Base-by-base conservation (phyloP, 2,888 invertebrate genomes). In the Leptopilina myrica region DNA sequence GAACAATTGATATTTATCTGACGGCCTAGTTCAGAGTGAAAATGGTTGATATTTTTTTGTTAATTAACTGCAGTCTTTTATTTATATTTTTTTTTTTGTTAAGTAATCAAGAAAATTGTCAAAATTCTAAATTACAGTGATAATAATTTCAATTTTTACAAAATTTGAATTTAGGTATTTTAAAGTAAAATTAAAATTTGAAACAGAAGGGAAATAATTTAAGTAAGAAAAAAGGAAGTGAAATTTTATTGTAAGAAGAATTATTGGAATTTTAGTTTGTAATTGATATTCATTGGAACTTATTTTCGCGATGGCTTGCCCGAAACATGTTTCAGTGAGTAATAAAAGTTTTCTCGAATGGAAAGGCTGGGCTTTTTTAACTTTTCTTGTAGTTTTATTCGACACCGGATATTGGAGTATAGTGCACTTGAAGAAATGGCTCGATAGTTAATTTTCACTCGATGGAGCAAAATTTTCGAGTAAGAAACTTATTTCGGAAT, bases 281-380 rank as follows among this genome's bases (percentile, higher is more conserved):
- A 12, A 49, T 9, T 49, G 11, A 49, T 49, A 49, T 49, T 49
- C 33, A 14, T 33, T 33, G 53, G 8, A 73, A 26, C 56, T 26
- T 14, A 53, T 14, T 56, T n/a, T 12, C 20, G 82, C 64, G 79
- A 89, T 86, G 87, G 84, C 83, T 69, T 87, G 87, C 69, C 2
- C 26, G 26, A 79, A 56, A 69, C 62, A 53, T 77, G 65, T 20
- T 33, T 1, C 26, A 53, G 62, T 20, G 8, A 20, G 2, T 62
- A 26, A 15, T 26, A 20, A 53, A 12, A 49, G 26, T 1, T 15
- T 87, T 59, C 1, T 89, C 66, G 80, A 59, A 5, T 90, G 89
- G 90, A 59, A 33, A 5, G 87, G 87, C 20, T 90, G 90, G 89
- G 56, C 85, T 2, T 87, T 89, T 46, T 43, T 89, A 76, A 89